phyloP scores from a whole-genome alignment of 2,113 vertebrate species.

The Phoenicopterus ruber region DNA sequence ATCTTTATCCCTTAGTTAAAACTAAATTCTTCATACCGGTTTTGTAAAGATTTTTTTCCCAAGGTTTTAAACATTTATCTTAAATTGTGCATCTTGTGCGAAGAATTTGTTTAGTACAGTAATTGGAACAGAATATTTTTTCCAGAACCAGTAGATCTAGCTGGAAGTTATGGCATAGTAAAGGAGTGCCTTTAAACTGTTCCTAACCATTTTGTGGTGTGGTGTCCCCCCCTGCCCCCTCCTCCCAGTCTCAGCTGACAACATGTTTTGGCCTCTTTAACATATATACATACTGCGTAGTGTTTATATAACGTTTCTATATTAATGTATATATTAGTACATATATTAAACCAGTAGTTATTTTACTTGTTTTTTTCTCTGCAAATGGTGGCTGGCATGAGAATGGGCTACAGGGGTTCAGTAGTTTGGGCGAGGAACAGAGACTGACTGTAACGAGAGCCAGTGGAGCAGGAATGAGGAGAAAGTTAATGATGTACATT shows the following conservation, averaged over 20 bases:
- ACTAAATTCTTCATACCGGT: not conserved
- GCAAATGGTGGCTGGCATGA: not conserved
- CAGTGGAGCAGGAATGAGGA: not conserved
- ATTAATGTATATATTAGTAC: not conserved
- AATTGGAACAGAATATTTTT: not conserved
- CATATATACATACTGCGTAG: not conserved
- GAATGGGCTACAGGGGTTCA: not conserved
- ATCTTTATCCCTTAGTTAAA: not conserved
- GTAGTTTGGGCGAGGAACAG: not conserved
- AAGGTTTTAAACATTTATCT: not conserved
- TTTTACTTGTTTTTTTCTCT: not conserved
- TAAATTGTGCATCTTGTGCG: not conserved
- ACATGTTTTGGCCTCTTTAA: not conserved
- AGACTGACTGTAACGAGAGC: not conserved
- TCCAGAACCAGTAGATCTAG: not conserved
- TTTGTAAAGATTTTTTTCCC: not conserved
- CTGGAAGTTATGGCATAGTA: not conserved
- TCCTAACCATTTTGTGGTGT: not conserved
- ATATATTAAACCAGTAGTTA: not conserved
- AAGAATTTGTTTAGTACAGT: not conserved
- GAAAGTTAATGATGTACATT: not conserved
- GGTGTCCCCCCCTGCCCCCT: too few relatives aligned
- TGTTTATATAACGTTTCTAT: not conserved
- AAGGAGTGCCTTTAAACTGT: not conserved
- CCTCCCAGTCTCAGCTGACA: not conserved